A percentile compares a stretch with the other conserved stretches of the same genome.
Conservation (phyloP, 2,797 vertebrate species). For the Karalla daura region DNA sequence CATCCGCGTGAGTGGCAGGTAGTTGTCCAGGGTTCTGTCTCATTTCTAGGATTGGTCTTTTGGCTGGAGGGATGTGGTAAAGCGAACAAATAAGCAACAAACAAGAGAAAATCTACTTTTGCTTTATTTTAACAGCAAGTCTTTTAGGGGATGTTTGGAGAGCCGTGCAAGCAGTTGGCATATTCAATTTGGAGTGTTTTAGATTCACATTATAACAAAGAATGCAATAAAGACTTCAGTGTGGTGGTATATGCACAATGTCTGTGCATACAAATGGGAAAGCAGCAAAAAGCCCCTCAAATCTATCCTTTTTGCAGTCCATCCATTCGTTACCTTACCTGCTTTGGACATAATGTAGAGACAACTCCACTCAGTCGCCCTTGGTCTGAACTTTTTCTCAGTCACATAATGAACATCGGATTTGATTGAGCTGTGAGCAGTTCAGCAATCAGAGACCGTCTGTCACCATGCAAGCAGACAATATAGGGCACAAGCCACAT, state of each 20-base stretch:
- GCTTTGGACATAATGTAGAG: no score
- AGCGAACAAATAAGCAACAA: slow-evolving; percentile 52
- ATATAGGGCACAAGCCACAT: neutral
- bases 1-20: slow-evolving; percentile 72
- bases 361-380: no score
- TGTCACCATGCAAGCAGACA: neutral
- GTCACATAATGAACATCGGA: neutral
- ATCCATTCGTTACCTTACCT: no score
- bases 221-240: neutral
- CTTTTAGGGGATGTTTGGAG: neutral
- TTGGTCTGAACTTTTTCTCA: no score
- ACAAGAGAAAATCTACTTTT: slow-evolving; percentile 35
- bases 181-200: neutral
- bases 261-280: neutral
- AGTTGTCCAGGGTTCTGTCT: slow-evolving; percentile 63
- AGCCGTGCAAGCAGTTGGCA: neutral
- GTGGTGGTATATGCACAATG: neutral
- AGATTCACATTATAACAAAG: slow-evolving; percentile 1
- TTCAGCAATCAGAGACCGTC: neutral
- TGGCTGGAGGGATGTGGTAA: slow-evolving; percentile 21
- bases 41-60: slow-evolving; percentile 50
- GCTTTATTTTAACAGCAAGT: slow-evolving; percentile 13
- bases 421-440: neutral
- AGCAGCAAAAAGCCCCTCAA: neutral
- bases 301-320: neutral